A percentile compares a stretch with the other conserved stretches of the same genome.
These are phyloP conservation scores for Myrmecophaga tridactyla DNA, from an alignment of 2,113 vertebrate genomes.

Conservation along the genomic window DNA sequence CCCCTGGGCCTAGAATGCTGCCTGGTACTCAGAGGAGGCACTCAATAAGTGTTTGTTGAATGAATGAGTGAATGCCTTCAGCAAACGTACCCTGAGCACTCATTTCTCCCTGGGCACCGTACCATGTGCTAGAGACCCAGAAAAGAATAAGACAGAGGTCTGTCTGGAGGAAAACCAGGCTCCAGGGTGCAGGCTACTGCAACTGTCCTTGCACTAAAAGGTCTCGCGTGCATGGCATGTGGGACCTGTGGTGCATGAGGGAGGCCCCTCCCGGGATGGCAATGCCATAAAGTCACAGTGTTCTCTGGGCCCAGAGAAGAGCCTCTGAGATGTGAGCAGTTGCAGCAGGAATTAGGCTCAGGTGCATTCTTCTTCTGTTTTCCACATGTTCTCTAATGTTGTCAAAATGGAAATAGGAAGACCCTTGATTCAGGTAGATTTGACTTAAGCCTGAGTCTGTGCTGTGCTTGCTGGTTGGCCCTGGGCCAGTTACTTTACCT, in stretches of 20 bases:
- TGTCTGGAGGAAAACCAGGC: not conserved
- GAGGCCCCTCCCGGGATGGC: accelerated
- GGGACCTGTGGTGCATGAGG: no score
- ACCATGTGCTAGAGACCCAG: not conserved
- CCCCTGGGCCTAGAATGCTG: accelerated
- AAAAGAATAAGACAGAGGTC: not conserved
- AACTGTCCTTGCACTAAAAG: not conserved
- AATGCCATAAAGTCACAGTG: no score
- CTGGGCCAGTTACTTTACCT: not conserved
- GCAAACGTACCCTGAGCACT: not conserved
- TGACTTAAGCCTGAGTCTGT: not conserved
- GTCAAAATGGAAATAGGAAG: not conserved
- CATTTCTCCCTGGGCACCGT: not conserved
- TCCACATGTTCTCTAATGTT: not conserved
- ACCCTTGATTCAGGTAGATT: not conserved
- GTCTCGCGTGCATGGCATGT: not conserved
- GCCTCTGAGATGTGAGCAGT: not conserved
- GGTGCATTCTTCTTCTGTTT: not conserved
- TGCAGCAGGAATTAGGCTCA: accelerated
- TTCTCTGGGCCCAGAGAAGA: not conserved
- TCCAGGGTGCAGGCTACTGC: no score
- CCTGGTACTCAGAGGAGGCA: not conserved
- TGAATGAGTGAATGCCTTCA: not conserved
- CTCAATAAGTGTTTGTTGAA: not conserved
- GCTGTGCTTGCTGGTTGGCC: not conserved